Conservation (phyloP, 2,113 vertebrate species). For the Amphilophus citrinellus region DNA sequence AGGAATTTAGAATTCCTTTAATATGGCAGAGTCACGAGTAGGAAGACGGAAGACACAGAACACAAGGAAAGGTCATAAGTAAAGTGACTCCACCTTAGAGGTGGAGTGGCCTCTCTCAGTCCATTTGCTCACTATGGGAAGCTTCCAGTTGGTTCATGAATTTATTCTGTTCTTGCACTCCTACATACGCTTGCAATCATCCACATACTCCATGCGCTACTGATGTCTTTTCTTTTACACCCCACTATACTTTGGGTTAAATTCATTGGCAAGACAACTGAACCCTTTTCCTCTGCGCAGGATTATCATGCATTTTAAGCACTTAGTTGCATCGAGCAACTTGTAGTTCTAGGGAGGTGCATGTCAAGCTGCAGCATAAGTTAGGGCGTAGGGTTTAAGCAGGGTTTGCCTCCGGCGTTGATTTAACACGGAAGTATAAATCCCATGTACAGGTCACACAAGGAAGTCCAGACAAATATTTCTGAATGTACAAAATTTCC, state of each 20-base stretch:
- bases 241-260: neutral
- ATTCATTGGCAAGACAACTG: neutral
- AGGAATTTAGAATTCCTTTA: neutral
- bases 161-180: neutral
- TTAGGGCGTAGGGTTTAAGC: neutral
- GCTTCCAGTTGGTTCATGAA: neutral
- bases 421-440: neutral
- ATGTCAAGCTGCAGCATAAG: neutral
- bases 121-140: neutral
- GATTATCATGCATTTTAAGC: neutral
- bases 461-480: slow-evolving; percentile 5
- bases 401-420: neutral
- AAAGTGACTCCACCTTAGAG: no score
- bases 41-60: neutral
- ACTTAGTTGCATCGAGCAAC: neutral
- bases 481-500: slow-evolving; percentile 3
- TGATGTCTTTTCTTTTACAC: neutral
- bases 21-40: no score
- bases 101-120: no score
- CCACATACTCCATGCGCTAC: neutral
- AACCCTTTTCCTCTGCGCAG: neutral
- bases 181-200: neutral
- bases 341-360: neutral
- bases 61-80: neutral
- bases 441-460: neutral